phyloP scores from a whole-genome alignment of 2,888 invertebrate species.

The Dinocampus coccinellae region DNA sequence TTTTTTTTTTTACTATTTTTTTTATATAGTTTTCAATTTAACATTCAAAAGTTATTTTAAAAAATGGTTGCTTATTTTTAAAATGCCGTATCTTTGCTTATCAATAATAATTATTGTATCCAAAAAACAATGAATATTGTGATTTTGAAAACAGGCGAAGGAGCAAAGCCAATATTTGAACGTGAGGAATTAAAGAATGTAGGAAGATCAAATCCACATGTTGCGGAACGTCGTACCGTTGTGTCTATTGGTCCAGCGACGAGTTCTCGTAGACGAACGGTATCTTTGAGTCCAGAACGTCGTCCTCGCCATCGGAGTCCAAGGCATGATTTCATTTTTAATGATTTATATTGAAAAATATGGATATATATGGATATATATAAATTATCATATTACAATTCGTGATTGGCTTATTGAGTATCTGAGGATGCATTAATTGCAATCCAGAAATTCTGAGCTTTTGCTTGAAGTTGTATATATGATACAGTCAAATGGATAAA shows the following conservation, averaged over 20 bases:
- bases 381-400: background rate
- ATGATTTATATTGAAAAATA: background rate
- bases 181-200: slow-evolving; percentile 52
- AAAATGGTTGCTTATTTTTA: background rate
- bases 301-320: slow-evolving; percentile 17
- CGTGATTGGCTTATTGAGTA: slow-evolving; percentile 16
- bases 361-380: slow-evolving; percentile 30
- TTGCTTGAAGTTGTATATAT: background rate
- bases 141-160: slow-evolving; percentile 49
- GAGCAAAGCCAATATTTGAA: slow-evolving; percentile 56
- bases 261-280: slow-evolving; percentile 27
- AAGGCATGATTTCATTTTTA: slow-evolving; percentile 28
- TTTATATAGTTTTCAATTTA: background rate
- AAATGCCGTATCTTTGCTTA: background rate
- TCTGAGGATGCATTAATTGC: slow-evolving; percentile 6
- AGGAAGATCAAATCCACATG: slow-evolving; percentile 33
- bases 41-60: background rate
- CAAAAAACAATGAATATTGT: background rate
- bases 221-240: slow-evolving; percentile 50
- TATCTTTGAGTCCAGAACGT: slow-evolving; percentile 23
- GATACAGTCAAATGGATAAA: background rate
- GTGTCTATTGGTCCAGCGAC: slow-evolving; percentile 33
- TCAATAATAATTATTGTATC: background rate
- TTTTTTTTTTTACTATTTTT: background rate
- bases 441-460: slow-evolving; percentile 4